Evolutionary conservation across 2,888 invertebrate genomes (phyloP).

Genomic region (Trisateles emortualis): DNA sequence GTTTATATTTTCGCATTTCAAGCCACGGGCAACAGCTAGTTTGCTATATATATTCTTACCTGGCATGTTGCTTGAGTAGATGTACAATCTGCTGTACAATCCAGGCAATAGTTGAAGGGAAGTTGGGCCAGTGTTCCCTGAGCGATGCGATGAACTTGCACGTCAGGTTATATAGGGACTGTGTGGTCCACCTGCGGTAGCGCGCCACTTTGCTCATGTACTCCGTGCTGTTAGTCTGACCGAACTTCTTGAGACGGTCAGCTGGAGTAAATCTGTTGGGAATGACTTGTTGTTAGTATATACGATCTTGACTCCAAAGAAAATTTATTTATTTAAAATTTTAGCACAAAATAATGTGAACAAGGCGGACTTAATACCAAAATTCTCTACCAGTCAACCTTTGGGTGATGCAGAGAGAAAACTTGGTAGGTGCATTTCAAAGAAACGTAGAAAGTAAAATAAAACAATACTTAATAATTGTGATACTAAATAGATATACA

Average conservation of each 20-base stretch:
- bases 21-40: too few relatives aligned
- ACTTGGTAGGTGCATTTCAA: too few relatives aligned
- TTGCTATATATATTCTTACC: conserved; percentile 53
- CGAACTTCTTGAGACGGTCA: conserved; percentile 91
- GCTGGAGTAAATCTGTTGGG: conserved; percentile 68
- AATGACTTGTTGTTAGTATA: neutral
- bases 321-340: too few relatives aligned
- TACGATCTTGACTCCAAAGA: too few relatives aligned
- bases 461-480: too few relatives aligned
- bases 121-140: conserved; percentile 94
- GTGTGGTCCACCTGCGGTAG: conserved; percentile 93
- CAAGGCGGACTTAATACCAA: too few relatives aligned
- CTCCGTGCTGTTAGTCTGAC: conserved; percentile 90
- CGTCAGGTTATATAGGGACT: conserved; percentile 92
- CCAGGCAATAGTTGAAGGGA: conserved; percentile 96
- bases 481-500: too few relatives aligned
- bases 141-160: conserved; percentile 94
- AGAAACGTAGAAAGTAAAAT: too few relatives aligned
- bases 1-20: too few relatives aligned
- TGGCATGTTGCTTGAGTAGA: conserved; percentile 76
- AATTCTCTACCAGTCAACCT: too few relatives aligned
- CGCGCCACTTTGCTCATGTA: conserved; percentile 91
- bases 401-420: too few relatives aligned
- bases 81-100: conserved; percentile 94
- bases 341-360: too few relatives aligned